Evolutionary conservation across 2,797 vertebrate species (phyloP), one percentile per base, ranked within the genome.

Genomic region (Sebastolobus altivelis): DNA sequence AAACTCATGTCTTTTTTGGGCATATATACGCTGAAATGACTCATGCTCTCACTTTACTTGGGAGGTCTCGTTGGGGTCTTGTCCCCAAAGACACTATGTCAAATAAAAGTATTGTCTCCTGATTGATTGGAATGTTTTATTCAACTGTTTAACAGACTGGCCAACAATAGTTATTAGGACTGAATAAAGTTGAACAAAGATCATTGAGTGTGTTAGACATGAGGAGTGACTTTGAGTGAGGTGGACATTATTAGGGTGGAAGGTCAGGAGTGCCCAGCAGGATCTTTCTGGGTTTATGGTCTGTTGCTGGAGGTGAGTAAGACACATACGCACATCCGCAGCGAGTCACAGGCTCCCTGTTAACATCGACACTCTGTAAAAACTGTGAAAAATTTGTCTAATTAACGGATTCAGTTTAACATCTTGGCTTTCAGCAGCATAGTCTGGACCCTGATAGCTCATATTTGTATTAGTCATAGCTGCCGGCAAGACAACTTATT

Each of bases 301-400:
- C 72, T 82, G 29, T 74, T 27, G 54, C 83, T 65, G 29, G 78
- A 82, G 52, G 76, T 92, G 88, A 93, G 82, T 90, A 83, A 90
- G 76, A 84, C 60, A 82, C 76, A 76, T 61, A 80, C 52, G 79
- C 82, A 92, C 83, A 90, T 91, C 88, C 72, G 67, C 80, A 75
- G 56, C 29, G 22, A 83, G 72, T 90, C 84, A 85, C 68, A 61
- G 81, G 76, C 83, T 25, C 75, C 83, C 75, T 73, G 75, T 82
- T 79, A 69, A 73, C 75, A 82, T 67, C 33, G 8, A 13, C 65
- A 68, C 79, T 65, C 71, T 79, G 67, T 84, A 81, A 91, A 89
- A 89, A 35, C 54, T 22, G 33, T 62, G 56, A 84, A 81, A 77
- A 74, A 55, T 58, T 27, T 74, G 65, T 88, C 75, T 73, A 35